Evolutionary conservation across 2,888 invertebrate species (phyloP), one percentile per base, ranked within the genome.

Genomic region (Iselma pallidipennis): DNA sequence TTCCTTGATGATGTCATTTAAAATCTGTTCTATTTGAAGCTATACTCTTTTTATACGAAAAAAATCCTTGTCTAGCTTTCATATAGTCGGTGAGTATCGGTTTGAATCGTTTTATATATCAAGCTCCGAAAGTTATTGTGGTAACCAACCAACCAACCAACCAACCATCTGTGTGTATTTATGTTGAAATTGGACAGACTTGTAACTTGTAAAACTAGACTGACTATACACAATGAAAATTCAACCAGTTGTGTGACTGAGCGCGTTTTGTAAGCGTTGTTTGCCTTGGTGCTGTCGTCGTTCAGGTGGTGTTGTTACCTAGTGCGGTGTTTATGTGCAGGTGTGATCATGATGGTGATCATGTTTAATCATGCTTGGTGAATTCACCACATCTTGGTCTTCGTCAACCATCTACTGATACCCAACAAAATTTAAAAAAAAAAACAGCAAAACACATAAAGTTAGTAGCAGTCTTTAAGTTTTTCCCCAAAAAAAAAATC

Each of bases 271-370:
- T 45, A 9, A 45, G 45, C 21, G 19, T 45, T 45, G 45, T 45
- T 45, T 45, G 45, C 12, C 12, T 45, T 45, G 45, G 45, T 45
- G 45, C 45, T 45, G 21, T 45, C n/a, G n/a, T 45, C 25, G 21
- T 45, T 45, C 45, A 45, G 45, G 45, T 45, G 45, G 53, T 42
- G 48, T 33, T 56, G 58, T 55, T 61, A 42, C 53, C 57, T 55
- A 42, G 60, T 66, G 63, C 55, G 59, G 60, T 63, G 62, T 48
- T 55, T 57, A 56, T 59, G 70, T 71, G 70, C 68, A 70, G 70
- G 69, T 70, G 71, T 59, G 64, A 65, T 61, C 55, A 53, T 53
- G 51, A 42, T 37, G 69, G 71, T 59, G 64, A 65, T 61, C 55
- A 53, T 53, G 51, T 49, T 37, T 33, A 16, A 53, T 50, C 59